phyloP scores from a whole-genome alignment of 2,888 invertebrate species.

The Drosophila kambysellisi region DNA sequence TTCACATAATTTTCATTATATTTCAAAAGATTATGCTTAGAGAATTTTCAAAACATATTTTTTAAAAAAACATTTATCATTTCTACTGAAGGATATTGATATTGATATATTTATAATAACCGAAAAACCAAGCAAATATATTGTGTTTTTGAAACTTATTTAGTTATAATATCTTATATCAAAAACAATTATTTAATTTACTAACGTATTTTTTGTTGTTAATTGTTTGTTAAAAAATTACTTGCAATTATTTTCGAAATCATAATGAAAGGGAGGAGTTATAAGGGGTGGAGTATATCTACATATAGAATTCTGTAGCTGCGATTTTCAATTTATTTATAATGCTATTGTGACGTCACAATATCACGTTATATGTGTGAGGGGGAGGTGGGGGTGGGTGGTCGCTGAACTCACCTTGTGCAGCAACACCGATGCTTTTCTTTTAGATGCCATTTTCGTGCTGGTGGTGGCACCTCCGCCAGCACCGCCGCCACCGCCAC shows the following conservation, averaged over 20 bases:
- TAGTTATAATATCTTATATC: background rate
- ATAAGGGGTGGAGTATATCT: background rate
- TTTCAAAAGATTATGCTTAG: background rate
- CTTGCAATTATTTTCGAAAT: background rate
- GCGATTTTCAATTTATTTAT: background rate
- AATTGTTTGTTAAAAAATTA: background rate
- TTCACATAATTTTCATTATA: background rate
- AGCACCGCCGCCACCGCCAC: constrained; percentile 83
- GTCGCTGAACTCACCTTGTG: constrained; percentile 83
- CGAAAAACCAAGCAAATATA: background rate
- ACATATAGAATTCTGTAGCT: background rate
- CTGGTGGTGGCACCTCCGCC: constrained; percentile 83
- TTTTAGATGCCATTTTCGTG: constrained; percentile 85
- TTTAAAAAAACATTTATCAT: background rate
- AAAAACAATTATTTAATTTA: background rate
- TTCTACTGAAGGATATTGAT: background rate
- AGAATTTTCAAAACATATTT: background rate
- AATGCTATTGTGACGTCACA: background rate
- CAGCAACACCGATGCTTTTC: constrained; percentile 85
- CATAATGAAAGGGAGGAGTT: background rate
- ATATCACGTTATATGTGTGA: background rate
- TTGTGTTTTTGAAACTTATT: background rate
- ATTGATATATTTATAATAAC: background rate
- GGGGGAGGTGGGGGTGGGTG: background rate
- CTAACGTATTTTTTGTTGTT: background rate